Evolutionary conservation across 2,888 invertebrate genomes (phyloP).

Genomic region (Drosophila parthenogenetica): DNA sequence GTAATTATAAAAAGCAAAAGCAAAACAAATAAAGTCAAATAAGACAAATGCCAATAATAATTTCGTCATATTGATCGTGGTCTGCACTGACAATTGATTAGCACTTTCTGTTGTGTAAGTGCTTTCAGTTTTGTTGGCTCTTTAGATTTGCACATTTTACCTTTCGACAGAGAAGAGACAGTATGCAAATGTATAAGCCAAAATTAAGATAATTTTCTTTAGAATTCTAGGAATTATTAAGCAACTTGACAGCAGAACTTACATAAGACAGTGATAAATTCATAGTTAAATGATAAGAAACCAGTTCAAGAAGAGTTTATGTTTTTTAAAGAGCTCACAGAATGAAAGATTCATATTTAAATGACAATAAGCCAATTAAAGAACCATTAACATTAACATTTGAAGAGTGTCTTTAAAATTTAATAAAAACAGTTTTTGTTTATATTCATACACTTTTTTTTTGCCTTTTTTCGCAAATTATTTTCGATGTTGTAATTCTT

Average conservation of each 20-base stretch:
- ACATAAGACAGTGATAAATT: background rate
- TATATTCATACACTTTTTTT: background rate
- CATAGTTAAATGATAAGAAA: background rate
- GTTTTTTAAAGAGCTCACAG: too few species aligned
- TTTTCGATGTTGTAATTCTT: conserved; percentile 60
- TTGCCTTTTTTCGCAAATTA: conserved; percentile 13
- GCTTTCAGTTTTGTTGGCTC: background rate
- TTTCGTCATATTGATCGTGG: conserved; percentile 58
- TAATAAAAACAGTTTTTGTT: background rate
- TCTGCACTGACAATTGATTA: conserved; percentile 46
- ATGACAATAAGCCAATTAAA: conserved; percentile 6
- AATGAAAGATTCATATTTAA: background rate
- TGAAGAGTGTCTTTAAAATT: conserved; percentile 1
- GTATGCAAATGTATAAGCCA: too few species aligned
- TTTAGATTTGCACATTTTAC: background rate
- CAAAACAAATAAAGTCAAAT: conserved; percentile 33
- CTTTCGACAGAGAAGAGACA: too few species aligned
- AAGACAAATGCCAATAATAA: conserved; percentile 38
- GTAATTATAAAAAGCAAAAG: conserved; percentile 61
- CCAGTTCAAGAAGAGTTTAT: background rate
- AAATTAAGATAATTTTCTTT: background rate
- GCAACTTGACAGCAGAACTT: background rate
- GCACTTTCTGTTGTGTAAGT: conserved; percentile 13
- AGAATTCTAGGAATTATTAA: background rate
- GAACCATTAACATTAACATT: background rate